Evolutionary conservation across 2,797 vertebrate species (phyloP), one percentile per base, ranked within the genome.

Genomic region (Odontamblyopus lacepedii): DNA sequence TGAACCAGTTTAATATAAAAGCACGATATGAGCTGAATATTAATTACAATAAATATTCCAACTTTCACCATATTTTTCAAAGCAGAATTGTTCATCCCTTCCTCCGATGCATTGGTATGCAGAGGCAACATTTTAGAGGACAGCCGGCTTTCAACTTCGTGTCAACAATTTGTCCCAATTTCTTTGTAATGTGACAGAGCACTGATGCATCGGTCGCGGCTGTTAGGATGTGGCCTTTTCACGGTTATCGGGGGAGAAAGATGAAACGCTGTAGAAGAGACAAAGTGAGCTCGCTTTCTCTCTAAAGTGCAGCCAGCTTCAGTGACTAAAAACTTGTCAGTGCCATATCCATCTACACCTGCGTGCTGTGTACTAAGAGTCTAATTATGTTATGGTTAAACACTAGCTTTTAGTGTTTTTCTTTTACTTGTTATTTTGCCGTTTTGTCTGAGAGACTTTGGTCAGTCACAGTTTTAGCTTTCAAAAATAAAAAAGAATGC

Each of bases 141-240:
- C 65, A 70, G 13, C 57, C 11, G 35, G 44, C 69, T 65, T 72
- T 57, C 29, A 41, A 23, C 68, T 71, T 29, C 13, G 30, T 68
- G 55, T 53, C 27, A 48, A 48, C 38, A 62, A 41, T 73, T 67
- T 44, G n/a, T n/a, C 65, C 65, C 50, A 55, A 32, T 67, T 67
- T 53, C 27, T 30, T 53, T 55, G 48, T 67, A 71, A 27, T 41
- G 23, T 59, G 41, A 64, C 66, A 41, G 48, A 60, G 38, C 50
- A 12, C 50, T 15, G 2, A 41, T 48, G 29, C 59, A 70, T 23
- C 7, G 70, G 41, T 29, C 38, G 12, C n/a, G 44, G 7, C 56
- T 65, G 29, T 66, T 41, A 71, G 59, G 27, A 73, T 65, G 38
- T 27, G 30, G n/a, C 67, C 67, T 60, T 18, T 19, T 71, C 6